Evolutionary conservation across 2,113 vertebrate species (phyloP), one percentile per base, ranked within the genome.

Genomic region (Corythornis madagascariensis): DNA sequence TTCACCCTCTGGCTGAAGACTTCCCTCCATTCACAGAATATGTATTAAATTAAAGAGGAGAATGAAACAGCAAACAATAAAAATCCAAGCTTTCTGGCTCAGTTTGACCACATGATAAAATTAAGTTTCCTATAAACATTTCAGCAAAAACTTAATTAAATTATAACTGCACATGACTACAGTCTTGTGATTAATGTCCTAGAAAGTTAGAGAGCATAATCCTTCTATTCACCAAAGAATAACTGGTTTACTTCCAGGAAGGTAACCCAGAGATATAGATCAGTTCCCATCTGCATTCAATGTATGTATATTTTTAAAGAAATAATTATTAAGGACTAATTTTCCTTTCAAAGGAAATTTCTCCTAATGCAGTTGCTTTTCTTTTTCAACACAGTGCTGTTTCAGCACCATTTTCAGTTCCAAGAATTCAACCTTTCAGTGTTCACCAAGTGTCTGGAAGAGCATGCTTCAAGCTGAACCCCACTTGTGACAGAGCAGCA

Each of bases 391-490:
- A 56, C 71, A 63, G 35, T 83, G n/a, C 71, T 56, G 12, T 33
- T 83, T 89, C 67, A 88, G 74, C 70, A 86, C 55, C 31, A 52
- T 63, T 90, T 74, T 48, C 29, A 64, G 59, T 82, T 90, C 59
- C 81, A 93, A 76, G 80, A 95, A 84, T 33, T 72, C 67, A 78
- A 95, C 83, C 26, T 90, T 86, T 92, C 64, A 43, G 53, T 69
- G 40, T 50, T 91, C 45, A 73, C 61, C 87, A 71, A 90, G 67
- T 29, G n/a, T 50, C 79, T 70, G 60, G 42, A 79, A 79, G 66
- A 74, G 42, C 53, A 35, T 19, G 71, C 48, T 74, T 88, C 72
- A 89, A 93, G 77, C 43, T 84, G 70, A 90, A 92, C 82, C 82
- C 56, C 42, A 56, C 20, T 63, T 69, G 13, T 65, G 60, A 86